These are phyloP conservation scores for Selenia dentaria DNA, from an alignment of 2,888 invertebrate genomes.

Conservation along the genomic window DNA sequence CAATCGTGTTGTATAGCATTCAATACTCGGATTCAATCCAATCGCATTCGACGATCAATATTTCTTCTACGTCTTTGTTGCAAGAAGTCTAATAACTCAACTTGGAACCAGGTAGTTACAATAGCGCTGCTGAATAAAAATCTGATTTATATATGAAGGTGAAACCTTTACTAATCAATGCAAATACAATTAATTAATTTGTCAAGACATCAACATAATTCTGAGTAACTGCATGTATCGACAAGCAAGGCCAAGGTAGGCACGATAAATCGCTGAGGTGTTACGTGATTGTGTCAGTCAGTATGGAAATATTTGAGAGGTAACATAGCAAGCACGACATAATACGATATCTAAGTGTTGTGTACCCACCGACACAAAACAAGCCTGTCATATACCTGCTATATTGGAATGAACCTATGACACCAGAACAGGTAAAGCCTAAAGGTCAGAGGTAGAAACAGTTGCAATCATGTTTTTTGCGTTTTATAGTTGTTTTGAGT, in stretches of 20 bases:
- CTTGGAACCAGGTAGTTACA: neutral
- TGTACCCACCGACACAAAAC: no score
- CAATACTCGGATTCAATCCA: slow-evolving; percentile 4
- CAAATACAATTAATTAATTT: slow-evolving; percentile 42
- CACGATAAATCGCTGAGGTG: slow-evolving; percentile 45
- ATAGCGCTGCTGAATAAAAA: neutral
- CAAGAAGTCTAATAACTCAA: slow-evolving; percentile 1
- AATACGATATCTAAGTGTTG: no score
- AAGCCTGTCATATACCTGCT: no score
- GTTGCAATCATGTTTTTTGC: no score
- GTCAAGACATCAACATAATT: slow-evolving; percentile 49
- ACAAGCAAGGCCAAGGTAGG: slow-evolving; percentile 54
- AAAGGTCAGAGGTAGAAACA: no score
- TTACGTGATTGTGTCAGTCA: neutral
- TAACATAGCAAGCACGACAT: no score
- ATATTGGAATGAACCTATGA: no score
- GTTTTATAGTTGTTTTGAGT: no score
- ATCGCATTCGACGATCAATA: slow-evolving; percentile 6
- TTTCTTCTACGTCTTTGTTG: neutral
- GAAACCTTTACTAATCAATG: slow-evolving; percentile 18
- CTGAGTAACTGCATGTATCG: slow-evolving; percentile 9
- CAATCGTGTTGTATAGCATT: slow-evolving; percentile 10
- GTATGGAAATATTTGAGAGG: neutral
- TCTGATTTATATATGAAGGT: slow-evolving; percentile 13
- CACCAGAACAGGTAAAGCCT: no score